Base-by-base conservation (phyloP, 2,797 vertebrate genomes). In the Scolopax rusticola region DNA sequence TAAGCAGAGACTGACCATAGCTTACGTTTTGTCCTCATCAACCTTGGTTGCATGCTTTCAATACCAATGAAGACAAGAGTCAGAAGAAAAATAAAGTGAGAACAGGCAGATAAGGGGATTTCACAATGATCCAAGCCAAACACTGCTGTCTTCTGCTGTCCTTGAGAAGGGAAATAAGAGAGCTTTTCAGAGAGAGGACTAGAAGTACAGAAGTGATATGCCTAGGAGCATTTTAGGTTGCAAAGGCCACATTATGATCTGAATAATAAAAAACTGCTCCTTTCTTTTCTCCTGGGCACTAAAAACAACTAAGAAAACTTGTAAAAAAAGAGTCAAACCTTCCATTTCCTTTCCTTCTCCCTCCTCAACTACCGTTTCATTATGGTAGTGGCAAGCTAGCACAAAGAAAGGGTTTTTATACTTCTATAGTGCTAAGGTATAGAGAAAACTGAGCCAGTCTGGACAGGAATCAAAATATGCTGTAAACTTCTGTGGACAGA, bases 61-160 rank as follows among this genome's bases (percentile, higher is more conserved):
- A 81, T 59, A 74, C 17, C 43, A 89, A 45, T 30, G 63, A 83
- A 93, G 69, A 77, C 36, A 81, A 83, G 53, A 80, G 20, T 12
- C 28, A 61, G 78, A 93, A 88, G 48, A 68, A 91, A 96, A 95
- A 87, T 54, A 67, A 96, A 81, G 69, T 45, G 41, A 19, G 56
- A 97, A 80, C 54, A 64, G 53, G 67, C 56, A 95, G 95, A 93
- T 88, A 93, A 89, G 84, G 51, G 63, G 60, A 92, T 84, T 95
- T 94, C 4, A 4, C 41, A 30, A 71, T 69, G 92, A 89, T 28
- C 41, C 82, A 95, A 92, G 93, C 85, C 45, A 86, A 86, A 60
- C 67, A 65, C 83, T 92, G 77, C 69, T 89, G 89, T 77, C 83
- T 91, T 89, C 84, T 4, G 40, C 36, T 74, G 76, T 28, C 93